Evolutionary conservation across 2,888 invertebrate species (phyloP), one percentile per base, ranked within the genome.

Genomic region (Caenorhabditis sp.): DNA sequence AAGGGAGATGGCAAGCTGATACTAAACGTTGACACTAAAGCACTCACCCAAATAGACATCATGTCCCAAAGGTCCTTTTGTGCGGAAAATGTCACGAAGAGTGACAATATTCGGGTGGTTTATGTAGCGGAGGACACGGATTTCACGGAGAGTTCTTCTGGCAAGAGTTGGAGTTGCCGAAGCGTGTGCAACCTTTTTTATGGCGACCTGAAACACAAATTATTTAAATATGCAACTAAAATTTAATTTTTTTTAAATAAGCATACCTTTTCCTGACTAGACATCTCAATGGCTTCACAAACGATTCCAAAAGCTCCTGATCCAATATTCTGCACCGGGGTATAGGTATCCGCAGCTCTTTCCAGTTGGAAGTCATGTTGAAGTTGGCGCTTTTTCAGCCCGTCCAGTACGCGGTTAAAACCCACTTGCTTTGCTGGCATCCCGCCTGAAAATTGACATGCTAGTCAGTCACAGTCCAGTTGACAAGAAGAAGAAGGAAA

Each of bases 281-380:
- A 82, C 11, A 80, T 84, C 71, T 88, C 88, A 6, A 83, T 81
- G 9, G 89, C 90, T 71, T 90, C 89, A 70, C 89, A 89, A 37
- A 90, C 89, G 70, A 90, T 90, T 60, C 90, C 90, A 58, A 90
- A 90, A 0, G 90, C 90, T 37, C 90, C 90, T 3, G 89, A 87
- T 24, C 90, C 90, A 60, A 90, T 90, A 70, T 87, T 87, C n/a
- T 88, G 72, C 13, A 88, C 68, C 4, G 89, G 87, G 24, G 88
- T 84, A 62, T 90, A 90, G 50, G 74, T 77, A 8, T 78, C 83
- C 5, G 86, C 72, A 2, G 87, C 89, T 35, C 78, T 68, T 37
- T 87, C 89, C 55, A 90, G 85, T 64, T 90, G 86, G 56, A 90
- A 90, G 72, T 90, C 90, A 11, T 89, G 85, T 26, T 82, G 83